A percentile compares a stretch with the other conserved stretches of the same genome.
Evolutionary conservation across 2,113 vertebrate genomes (phyloP).

Genomic region (Oenanthe melanoleuca): DNA sequence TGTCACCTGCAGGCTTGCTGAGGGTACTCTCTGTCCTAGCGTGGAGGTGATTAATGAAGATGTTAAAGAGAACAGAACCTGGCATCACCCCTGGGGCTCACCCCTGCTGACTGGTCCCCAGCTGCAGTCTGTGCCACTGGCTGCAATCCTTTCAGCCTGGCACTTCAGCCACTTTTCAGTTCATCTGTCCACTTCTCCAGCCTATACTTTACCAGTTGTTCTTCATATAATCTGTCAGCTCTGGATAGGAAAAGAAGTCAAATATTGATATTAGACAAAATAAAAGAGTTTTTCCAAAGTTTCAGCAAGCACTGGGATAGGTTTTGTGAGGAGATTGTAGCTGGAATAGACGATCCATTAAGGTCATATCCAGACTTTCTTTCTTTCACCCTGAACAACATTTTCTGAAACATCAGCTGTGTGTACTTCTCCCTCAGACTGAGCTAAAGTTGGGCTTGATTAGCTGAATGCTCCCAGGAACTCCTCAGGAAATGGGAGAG

Average conservation of each 20-base stretch:
- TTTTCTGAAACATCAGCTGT: not conserved
- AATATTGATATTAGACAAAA: not conserved
- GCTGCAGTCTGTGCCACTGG: not conserved
- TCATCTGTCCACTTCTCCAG: not conserved
- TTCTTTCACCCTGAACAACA: not conserved
- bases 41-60: not conserved
- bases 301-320: not conserved
- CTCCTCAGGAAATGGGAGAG: not conserved
- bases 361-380: not conserved
- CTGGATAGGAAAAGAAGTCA: not conserved
- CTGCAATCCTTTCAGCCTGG: not conserved
- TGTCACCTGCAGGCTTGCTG: not conserved
- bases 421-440: not conserved
- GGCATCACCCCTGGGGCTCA: not conserved
- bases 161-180: not conserved
- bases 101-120: not conserved
- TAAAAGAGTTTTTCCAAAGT: not conserved
- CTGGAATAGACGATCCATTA: not conserved
- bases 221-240: not conserved
- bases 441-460: not conserved
- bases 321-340: not conserved
- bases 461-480: not conserved
- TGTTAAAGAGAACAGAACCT: not conserved
- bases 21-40: not conserved
- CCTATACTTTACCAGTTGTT: not conserved